phyloP scores from a whole-genome alignment of 2,888 invertebrate genomes.

The Gastracanthus pulcherrimus region DNA sequence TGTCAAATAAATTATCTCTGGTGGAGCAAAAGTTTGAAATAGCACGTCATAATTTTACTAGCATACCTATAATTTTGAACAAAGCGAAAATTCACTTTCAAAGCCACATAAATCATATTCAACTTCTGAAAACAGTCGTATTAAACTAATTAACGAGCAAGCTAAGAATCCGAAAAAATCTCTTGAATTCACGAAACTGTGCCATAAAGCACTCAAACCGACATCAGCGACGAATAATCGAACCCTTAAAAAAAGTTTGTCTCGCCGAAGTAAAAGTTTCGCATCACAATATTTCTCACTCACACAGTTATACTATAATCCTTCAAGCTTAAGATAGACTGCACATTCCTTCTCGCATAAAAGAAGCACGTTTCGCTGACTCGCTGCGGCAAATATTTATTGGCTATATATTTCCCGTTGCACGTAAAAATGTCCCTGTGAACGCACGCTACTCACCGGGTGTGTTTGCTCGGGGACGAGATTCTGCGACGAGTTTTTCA shows the following conservation, averaged over 20 bases:
- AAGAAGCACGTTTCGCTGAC: background rate
- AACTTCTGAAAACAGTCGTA: background rate
- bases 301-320: background rate
- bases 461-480: background rate
- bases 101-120: background rate
- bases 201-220: background rate
- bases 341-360: background rate
- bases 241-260: background rate
- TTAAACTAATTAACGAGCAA: background rate
- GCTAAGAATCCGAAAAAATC: background rate
- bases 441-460: background rate
- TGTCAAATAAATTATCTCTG: too few species aligned
- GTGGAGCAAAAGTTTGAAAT: background rate
- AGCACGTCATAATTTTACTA: background rate
- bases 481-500: background rate
- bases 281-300: background rate
- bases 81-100: background rate
- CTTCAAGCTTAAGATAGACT: too few species aligned
- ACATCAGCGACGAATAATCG: background rate
- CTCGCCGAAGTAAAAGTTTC: background rate
- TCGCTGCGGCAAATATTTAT: constrained; percentile 28
- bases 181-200: background rate
- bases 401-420: background rate
- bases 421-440: background rate
- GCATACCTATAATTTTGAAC: background rate